phyloP scores from a whole-genome alignment of 64 coral and sea anemone genomes.

The Anthopleura sola region DNA sequence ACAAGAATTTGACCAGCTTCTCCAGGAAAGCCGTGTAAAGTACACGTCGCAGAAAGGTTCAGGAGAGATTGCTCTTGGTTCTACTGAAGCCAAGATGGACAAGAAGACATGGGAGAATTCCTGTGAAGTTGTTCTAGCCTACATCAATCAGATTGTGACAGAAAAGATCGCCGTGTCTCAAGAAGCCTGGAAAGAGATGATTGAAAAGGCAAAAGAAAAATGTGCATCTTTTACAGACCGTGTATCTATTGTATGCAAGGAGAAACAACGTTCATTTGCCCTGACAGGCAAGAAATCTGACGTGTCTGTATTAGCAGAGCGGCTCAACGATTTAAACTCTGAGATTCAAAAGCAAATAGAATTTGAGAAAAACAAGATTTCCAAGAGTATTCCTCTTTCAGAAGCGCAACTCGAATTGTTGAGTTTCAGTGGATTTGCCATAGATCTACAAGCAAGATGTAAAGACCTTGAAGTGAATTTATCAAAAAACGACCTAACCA shows the following conservation, averaged over 20 bases:
- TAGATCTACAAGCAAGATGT: background rate
- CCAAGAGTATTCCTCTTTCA: background rate
- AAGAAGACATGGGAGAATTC: constrained; percentile 2
- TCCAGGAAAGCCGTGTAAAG: background rate
- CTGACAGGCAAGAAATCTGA: background rate
- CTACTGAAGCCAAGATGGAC: background rate
- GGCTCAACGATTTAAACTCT: background rate
- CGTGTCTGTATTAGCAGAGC: background rate
- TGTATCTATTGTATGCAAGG: background rate
- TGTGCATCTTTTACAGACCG: background rate
- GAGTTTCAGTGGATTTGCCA: background rate
- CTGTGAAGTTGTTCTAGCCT: background rate
- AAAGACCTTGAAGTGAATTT: constrained; percentile 18
- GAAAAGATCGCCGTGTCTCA: background rate
- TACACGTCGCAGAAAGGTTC: background rate
- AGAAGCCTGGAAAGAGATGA: background rate
- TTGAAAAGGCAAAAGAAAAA: background rate
- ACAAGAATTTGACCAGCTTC: background rate
- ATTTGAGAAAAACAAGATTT: constrained; percentile 18
- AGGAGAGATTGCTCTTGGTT: background rate
- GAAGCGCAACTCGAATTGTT: background rate
- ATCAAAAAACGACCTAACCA: background rate
- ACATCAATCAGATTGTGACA: constrained; percentile 1
- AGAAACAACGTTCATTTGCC: background rate
- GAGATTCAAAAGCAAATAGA: background rate